Evolutionary conservation across 2,888 invertebrate species (phyloP).

Genomic region (Drosophila gaucha): DNA sequence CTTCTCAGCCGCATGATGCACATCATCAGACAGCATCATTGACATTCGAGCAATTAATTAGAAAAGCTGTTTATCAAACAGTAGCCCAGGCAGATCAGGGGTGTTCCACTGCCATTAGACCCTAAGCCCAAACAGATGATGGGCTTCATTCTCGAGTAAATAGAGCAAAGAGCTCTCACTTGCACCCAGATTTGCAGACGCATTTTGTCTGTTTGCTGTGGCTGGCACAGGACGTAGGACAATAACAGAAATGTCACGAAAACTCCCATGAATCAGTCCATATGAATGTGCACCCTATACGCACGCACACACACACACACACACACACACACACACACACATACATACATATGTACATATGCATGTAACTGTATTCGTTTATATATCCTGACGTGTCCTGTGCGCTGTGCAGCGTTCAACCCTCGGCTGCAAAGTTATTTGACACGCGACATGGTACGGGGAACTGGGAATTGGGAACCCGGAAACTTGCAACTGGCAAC

Average conservation of each 20-base stretch:
- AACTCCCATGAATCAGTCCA: slow-evolving; percentile 32
- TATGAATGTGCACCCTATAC: slow-evolving; percentile 7
- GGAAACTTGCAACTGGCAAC: slow-evolving; percentile 21
- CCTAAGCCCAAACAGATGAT: slow-evolving; percentile 4
- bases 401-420: slow-evolving; percentile 31
- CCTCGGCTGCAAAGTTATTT: slow-evolving; percentile 55
- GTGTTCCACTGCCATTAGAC: neutral
- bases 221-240: slow-evolving; percentile 1
- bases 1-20: slow-evolving; percentile 1
- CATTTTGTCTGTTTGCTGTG: slow-evolving; percentile 1
- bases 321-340: neutral
- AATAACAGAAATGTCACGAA: slow-evolving; percentile 12
- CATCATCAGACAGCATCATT: slow-evolving; percentile 24
- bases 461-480: slow-evolving; percentile 5
- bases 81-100: neutral
- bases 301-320: neutral
- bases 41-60: slow-evolving; percentile 44
- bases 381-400: too few species aligned
- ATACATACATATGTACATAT: neutral
- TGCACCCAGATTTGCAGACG: neutral
- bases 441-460: slow-evolving; percentile 58
- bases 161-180: neutral
- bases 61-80: slow-evolving; percentile 31
- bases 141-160: too few species aligned
- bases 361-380: slow-evolving; percentile 12